Conservation (phyloP, 2,113 vertebrate species). For the Mionectes macconnelli region DNA sequence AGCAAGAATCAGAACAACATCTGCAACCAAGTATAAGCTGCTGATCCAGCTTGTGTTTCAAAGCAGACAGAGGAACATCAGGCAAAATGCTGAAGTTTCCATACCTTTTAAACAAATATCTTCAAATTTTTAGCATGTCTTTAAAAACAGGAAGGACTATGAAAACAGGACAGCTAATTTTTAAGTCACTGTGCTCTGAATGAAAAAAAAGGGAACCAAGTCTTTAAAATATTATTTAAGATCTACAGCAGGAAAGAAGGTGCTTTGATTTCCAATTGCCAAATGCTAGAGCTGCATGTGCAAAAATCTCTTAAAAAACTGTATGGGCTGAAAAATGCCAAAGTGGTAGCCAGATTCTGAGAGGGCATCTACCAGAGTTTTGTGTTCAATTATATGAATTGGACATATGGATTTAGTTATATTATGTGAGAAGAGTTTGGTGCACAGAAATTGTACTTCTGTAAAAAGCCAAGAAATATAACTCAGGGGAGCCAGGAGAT, state of each 20-base stretch:
- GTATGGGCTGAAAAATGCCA: background rate
- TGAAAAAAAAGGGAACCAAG: background rate
- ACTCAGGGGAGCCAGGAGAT: background rate
- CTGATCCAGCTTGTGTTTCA: background rate
- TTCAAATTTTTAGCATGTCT: background rate
- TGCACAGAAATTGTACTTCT: background rate
- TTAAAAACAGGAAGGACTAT: background rate
- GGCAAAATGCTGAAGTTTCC: background rate
- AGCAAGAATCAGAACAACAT: background rate
- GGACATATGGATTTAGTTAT: conserved; percentile 17
- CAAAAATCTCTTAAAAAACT: background rate
- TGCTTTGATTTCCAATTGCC: background rate
- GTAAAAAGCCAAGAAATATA: conserved; percentile 7
- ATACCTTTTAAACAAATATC: background rate
- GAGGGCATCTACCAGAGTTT: background rate
- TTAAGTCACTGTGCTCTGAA: background rate
- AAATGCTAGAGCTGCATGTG: background rate
- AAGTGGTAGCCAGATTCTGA: background rate
- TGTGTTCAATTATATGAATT: background rate
- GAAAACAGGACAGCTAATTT: background rate
- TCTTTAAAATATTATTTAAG: background rate
- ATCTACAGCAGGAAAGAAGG: background rate
- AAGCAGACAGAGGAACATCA: background rate
- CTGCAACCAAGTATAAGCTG: background rate
- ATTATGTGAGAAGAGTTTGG: background rate